Evolutionary conservation across 2,888 invertebrate genomes (phyloP).

Genomic region (Mesoligia furuncula): DNA sequence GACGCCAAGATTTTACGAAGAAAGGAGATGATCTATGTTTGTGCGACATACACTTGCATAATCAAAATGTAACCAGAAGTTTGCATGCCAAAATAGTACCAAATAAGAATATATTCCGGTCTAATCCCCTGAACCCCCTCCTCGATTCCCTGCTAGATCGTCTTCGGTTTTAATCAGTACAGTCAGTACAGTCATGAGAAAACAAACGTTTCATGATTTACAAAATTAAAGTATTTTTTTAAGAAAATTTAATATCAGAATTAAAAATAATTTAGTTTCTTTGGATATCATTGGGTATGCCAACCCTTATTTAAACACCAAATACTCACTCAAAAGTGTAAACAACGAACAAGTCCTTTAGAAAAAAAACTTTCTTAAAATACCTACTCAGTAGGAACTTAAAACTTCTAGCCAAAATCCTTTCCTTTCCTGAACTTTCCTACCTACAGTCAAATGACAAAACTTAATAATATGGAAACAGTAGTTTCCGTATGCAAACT

Average conservation of each 20-base stretch:
- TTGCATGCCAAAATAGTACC: neutral
- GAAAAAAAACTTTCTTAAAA: neutral
- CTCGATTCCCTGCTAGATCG: no score
- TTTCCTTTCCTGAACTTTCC: neutral
- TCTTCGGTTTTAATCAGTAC: no score
- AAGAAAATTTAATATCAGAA: neutral
- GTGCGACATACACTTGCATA: constrained; percentile 8
- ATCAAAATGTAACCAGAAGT: neutral
- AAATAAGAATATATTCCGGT: no score
- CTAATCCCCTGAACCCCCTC: no score
- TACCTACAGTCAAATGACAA: neutral
- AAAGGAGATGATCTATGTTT: constrained; percentile 36
- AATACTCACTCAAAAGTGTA: neutral
- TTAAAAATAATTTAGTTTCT: neutral
- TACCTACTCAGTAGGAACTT: neutral
- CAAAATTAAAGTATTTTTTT: no score
- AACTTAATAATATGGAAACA: constrained; percentile 1
- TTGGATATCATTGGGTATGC: neutral
- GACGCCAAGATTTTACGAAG: constrained; percentile 29
- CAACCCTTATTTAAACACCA: neutral
- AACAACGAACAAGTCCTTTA: neutral
- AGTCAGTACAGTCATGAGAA: no score
- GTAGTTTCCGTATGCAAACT: constrained; percentile 37
- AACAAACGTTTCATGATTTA: no score
- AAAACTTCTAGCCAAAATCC: neutral